Conservation (phyloP, 2,888 invertebrate species). For the Griposia aprilina region DNA sequence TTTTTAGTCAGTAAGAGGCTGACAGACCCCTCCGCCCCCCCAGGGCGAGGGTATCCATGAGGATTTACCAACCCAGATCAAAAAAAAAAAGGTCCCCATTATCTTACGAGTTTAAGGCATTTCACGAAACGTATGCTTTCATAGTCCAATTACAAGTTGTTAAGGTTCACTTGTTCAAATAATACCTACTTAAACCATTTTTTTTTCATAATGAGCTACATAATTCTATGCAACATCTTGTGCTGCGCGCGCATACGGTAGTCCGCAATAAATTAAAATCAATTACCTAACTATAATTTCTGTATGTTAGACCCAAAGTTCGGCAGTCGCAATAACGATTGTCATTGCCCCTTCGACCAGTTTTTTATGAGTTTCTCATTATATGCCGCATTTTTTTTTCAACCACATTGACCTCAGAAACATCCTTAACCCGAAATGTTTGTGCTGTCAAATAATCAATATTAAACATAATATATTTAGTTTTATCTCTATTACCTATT, state of each 20-base stretch:
- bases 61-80: too few species aligned
- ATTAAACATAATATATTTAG: background rate
- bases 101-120: background rate
- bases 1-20: too few species aligned
- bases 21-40: too few species aligned
- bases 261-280: background rate
- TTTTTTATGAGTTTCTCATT: background rate
- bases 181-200: too few species aligned
- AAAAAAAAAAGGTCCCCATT: too few species aligned
- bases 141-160: too few species aligned
- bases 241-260: too few species aligned
- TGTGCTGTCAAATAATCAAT: constrained; percentile 29
- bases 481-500: constrained; percentile 12
- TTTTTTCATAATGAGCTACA: background rate
- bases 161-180: too few species aligned
- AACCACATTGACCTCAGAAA: constrained; percentile 10
- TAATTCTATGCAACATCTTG: background rate
- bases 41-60: too few species aligned
- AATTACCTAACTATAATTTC: background rate
- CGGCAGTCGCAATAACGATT: background rate
- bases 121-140: background rate
- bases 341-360: constrained; percentile 10
- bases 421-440: constrained; percentile 34
- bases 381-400: constrained; percentile 8
- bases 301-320: background rate